phyloP scores from a whole-genome alignment of 2,888 invertebrate species.

The Deroplatys truncata region DNA sequence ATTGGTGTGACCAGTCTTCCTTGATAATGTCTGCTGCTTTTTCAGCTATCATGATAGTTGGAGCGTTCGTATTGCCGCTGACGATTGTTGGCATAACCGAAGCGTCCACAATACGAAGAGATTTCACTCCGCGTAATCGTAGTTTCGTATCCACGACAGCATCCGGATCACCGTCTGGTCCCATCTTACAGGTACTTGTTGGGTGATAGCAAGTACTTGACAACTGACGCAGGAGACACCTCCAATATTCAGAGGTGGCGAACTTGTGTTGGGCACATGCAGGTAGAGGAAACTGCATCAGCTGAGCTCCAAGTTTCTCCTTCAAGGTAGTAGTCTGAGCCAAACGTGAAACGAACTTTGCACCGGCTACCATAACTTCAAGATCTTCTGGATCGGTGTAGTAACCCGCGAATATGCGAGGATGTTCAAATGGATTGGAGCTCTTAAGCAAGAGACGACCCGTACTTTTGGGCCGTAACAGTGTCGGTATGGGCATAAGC shows the following conservation, averaged over 20 bases:
- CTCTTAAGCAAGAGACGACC: slow-evolving; percentile 54
- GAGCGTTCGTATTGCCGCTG: slow-evolving; percentile 29
- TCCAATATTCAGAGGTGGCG: slow-evolving; percentile 50
- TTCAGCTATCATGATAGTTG: slow-evolving; percentile 28
- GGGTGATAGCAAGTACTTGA: slow-evolving; percentile 26
- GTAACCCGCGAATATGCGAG: slow-evolving; percentile 61
- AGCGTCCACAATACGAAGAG: slow-evolving; percentile 28
- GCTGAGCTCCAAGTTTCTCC: slow-evolving; percentile 40
- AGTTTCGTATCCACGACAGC: slow-evolving; percentile 27
- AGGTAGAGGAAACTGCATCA: slow-evolving; percentile 57
- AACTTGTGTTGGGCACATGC: slow-evolving; percentile 57
- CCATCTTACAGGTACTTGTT: slow-evolving; percentile 28
- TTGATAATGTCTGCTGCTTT: slow-evolving; percentile 28
- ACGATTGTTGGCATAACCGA: slow-evolving; percentile 27
- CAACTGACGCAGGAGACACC: slow-evolving; percentile 48
- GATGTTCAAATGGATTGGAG: slow-evolving; percentile 54
- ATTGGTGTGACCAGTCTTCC: slow-evolving; percentile 5
- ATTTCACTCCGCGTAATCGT: slow-evolving; percentile 19
- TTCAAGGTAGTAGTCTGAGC: slow-evolving; percentile 45
- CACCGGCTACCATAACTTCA: slow-evolving; percentile 49
- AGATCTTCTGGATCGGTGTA: slow-evolving; percentile 55
- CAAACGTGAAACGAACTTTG: slow-evolving; percentile 45
- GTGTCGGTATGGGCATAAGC: slow-evolving; percentile 43
- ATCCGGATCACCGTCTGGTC: slow-evolving; percentile 10
- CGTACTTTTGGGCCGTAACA: slow-evolving; percentile 51